phyloP scores from a whole-genome alignment of 2,888 invertebrate genomes.

The Mythimna impura region DNA sequence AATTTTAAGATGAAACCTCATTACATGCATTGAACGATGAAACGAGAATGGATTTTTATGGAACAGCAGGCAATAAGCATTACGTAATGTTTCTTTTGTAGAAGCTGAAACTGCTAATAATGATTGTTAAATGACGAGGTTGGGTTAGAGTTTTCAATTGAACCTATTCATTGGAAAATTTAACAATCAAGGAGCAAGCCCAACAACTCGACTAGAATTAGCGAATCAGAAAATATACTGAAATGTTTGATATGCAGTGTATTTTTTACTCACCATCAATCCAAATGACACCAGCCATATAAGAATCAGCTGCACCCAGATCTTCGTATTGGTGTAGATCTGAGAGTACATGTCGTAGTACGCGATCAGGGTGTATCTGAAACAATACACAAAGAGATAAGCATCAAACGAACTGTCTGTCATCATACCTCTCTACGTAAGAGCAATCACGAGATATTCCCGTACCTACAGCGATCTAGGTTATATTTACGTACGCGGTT shows the following conservation, averaged over 20 bases:
- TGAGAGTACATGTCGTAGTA: constrained; percentile 94
- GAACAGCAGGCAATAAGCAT: background rate
- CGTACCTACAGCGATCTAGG: constrained; percentile 10
- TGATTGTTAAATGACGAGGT: background rate
- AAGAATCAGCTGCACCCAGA: constrained; percentile 94
- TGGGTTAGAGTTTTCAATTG: background rate
- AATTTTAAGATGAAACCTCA: constrained; percentile 35
- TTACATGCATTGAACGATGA: constrained; percentile 28
- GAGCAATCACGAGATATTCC: constrained; percentile 5
- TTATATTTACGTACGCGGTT: constrained; percentile 45
- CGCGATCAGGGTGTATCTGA: constrained; percentile 95
- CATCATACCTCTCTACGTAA: background rate
- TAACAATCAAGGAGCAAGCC: background rate
- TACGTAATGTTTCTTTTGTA: constrained; percentile 10
- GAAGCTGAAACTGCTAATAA: background rate
- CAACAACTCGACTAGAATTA: background rate
- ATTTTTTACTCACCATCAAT: constrained; percentile 90
- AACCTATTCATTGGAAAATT: background rate
- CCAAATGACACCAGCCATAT: constrained; percentile 95
- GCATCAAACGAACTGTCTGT: background rate
- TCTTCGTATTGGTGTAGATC: constrained; percentile 94
- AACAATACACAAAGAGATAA: constrained; percentile 69
- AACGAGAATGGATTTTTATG: constrained; percentile 18
- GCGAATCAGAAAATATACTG: background rate
- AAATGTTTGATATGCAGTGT: background rate